phyloP scores from a whole-genome alignment of 2,888 invertebrate species.

The Orthonevra nobilis region DNA sequence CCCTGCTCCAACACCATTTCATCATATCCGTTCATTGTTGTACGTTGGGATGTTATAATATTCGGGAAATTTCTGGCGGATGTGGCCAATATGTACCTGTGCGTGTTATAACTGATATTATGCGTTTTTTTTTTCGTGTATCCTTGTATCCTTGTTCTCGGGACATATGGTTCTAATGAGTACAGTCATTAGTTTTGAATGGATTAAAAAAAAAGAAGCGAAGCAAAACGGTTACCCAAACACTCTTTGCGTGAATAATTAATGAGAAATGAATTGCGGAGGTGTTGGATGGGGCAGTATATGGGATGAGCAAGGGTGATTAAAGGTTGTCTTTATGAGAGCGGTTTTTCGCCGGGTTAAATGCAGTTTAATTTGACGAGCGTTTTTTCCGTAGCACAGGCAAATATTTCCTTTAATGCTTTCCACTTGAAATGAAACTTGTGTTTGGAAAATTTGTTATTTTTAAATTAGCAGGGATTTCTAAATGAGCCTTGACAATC shows the following conservation, averaged over 20 bases:
- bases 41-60: conserved; percentile 5
- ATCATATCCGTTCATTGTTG: conserved; percentile 16
- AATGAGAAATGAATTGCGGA: conserved; percentile 29
- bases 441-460: no score
- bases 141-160: neutral
- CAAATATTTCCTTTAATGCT: no score
- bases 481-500: no score
- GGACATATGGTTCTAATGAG: conserved; percentile 25
- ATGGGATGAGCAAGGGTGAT: no score
- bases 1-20: conserved; percentile 5
- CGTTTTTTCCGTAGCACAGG: no score
- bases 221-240: neutral
- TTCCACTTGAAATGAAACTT: no score
- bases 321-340: no score
- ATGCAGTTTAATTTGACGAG: no score
- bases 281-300: neutral
- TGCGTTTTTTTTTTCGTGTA: neutral
- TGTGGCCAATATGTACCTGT: conserved; percentile 11
- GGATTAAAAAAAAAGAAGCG: neutral
- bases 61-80: conserved; percentile 9
- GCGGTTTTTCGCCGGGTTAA: no score
- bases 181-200: conserved; percentile 43
- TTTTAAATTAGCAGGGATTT: no score
- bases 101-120: conserved; percentile 19
- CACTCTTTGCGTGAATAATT: neutral